These are phyloP conservation scores for Xerus rutilus DNA, from an alignment of 2,797 vertebrate species.

Conservation along the genomic window DNA sequence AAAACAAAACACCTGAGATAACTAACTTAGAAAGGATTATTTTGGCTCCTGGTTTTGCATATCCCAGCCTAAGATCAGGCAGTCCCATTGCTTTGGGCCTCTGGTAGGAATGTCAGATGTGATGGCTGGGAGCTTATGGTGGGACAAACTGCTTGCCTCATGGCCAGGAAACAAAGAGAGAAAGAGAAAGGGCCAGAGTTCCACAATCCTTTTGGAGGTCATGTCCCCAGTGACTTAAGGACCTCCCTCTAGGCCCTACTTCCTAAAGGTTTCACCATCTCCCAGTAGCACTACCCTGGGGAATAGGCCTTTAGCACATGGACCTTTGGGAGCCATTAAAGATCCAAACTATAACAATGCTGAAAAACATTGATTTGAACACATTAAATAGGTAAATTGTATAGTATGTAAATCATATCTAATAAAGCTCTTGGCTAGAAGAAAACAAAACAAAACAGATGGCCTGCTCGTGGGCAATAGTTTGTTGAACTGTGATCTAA, in stretches of 20 bases:
- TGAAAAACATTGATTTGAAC: neutral
- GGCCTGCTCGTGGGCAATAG: neutral
- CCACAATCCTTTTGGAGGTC: neutral
- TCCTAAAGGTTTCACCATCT: neutral
- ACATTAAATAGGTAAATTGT: neutral
- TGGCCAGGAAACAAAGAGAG: neutral
- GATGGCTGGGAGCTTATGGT: neutral
- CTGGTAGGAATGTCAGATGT: no score
- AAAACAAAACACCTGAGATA: neutral
- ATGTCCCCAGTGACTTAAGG: neutral
- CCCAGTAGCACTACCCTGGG: no score
- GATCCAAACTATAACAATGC: neutral
- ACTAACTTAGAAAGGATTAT: neutral
- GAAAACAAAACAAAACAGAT: neutral
- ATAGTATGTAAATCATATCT: neutral
- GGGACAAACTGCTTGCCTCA: neutral
- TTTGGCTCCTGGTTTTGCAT: neutral
- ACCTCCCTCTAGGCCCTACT: neutral
- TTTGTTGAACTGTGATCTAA: neutral
- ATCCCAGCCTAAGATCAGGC: neutral
- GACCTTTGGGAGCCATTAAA: neutral
- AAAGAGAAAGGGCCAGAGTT: neutral
- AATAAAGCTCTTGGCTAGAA: neutral
- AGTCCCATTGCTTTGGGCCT: neutral
- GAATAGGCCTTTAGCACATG: neutral